Conservation (phyloP, 2,113 vertebrate genomes). For the Callocephalon fimbriatum region DNA sequence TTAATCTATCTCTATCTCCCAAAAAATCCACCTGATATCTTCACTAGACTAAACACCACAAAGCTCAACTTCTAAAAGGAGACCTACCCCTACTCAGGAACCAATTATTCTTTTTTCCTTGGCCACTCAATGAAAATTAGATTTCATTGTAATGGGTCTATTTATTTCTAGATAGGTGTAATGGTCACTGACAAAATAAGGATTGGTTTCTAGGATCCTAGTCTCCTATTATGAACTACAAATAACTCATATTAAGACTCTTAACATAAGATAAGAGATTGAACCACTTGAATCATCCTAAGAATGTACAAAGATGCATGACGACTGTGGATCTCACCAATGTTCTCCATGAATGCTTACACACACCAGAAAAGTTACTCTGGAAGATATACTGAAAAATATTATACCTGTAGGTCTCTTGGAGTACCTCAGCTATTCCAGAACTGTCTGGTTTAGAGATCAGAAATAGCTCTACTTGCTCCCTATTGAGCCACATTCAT, state of each 20-base stretch:
- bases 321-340: background rate
- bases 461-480: background rate
- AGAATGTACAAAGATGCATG: background rate
- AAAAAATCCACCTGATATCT: background rate
- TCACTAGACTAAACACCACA: background rate
- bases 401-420: background rate
- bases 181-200: background rate
- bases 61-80: background rate
- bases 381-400: background rate
- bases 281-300: background rate
- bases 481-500: background rate
- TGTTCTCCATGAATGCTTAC: background rate
- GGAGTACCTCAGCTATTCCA: background rate
- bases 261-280: background rate
- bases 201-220: background rate
- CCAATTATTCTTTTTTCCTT: background rate
- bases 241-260: background rate
- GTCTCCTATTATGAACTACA: background rate
- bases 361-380: background rate
- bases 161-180: background rate
- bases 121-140: background rate
- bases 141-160: background rate
- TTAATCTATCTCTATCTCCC: background rate
- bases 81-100: background rate
- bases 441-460: background rate